Base-by-base conservation (phyloP, 92 coral and sea anemone species). In the Phenganax stokvisi region DNA sequence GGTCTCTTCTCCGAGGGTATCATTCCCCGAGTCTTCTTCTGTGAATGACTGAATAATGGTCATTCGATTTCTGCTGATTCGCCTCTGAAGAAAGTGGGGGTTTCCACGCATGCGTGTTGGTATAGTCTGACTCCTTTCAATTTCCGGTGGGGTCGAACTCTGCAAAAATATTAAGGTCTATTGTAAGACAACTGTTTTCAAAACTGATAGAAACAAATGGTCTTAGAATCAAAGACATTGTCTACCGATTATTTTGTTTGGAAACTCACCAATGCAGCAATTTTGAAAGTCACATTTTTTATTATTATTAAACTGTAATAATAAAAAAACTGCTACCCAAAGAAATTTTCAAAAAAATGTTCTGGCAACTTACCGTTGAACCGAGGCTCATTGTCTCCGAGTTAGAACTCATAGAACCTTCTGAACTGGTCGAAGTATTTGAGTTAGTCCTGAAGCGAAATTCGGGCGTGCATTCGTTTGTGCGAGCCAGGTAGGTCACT, bases 401-500 rank as follows among this genome's bases (percentile, higher is more conserved):
- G 75, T 67, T 57, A 72, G 79, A 80, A 86, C 88, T 56, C 61
- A 85, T 79, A 6, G 92, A 84, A 47, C 77, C 84, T 13, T 86
- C 86, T 28, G 97, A 85, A 61, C 93, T 82, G 62, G 73, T 66
- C 57, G 96, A 88, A 53, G 74, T 57, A 13, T 79, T 86, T 25
- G 93, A 90, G 60, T 85, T 85, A 27, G 91, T 83, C 69, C 94
- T 86, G n/a, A 85, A 81, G 56, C 61, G 66, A n/a, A 72, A 80
- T 25, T 75, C 86, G 29, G 81, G n/a, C 47, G 97, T 85, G 68
- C 89, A 52, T 30, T 76, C 81, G 8, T 56, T 85, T 77, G 85
- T 88, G 70, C 89, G 85, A n/a, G 89, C 93, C 27, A 89, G 84
- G 56, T 89, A 93, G 27, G 91, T 89, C 52, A 90, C 91, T 75